Evolutionary conservation across 2,888 invertebrate genomes (phyloP), one percentile per base, ranked within the genome.

Genomic region (Drosophila aldrichi): DNA sequence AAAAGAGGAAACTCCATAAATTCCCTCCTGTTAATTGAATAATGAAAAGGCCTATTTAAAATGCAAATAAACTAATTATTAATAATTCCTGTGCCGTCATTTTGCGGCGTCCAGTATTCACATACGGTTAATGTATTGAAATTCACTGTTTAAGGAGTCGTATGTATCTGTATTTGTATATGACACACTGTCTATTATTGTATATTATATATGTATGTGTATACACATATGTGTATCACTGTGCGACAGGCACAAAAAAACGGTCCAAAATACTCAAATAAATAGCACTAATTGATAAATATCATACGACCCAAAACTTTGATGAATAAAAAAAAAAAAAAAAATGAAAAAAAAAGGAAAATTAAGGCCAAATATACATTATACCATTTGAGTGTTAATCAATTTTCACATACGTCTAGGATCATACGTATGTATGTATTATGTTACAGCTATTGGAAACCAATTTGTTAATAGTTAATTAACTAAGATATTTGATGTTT

Each of bases 241-340:
- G 69, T 80, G 80, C 78, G 60, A 67, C 73, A 73, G 69, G 77
- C 74, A 75, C 60, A 73, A 52, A 55, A 84, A 89, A 86, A 54
- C n/a, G 89, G 90, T 89, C 87, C 89, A 88, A 87, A 87, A 70
- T 69, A 76, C 69, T 76, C 75, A 90, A 87, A 75, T 75, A 74
- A 74, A 81, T 60, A 77, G 73, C 72, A 75, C 69, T 77, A 77
- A 52, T 59, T 60, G 36, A 65, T 20, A 57, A 70, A 46, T 57
- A 70, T 58, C 49, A 36, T 9, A 34, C 38, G 16, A 57, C 20
- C 18, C 51, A 38, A 12, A 46, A 55, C 41, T 32, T 40, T 49
- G 49, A 36, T n/a, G 8, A 44, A 34, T 48, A 58, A 64, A 58
- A 14, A 56, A 36, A 29, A 8, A 14, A n/a, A 12, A 1, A 2